A percentile compares a stretch with the other conserved stretches of the same genome.
Evolutionary conservation across 2,888 invertebrate genomes (phyloP).

Genomic region (Eudasyphora cyanicolor): DNA sequence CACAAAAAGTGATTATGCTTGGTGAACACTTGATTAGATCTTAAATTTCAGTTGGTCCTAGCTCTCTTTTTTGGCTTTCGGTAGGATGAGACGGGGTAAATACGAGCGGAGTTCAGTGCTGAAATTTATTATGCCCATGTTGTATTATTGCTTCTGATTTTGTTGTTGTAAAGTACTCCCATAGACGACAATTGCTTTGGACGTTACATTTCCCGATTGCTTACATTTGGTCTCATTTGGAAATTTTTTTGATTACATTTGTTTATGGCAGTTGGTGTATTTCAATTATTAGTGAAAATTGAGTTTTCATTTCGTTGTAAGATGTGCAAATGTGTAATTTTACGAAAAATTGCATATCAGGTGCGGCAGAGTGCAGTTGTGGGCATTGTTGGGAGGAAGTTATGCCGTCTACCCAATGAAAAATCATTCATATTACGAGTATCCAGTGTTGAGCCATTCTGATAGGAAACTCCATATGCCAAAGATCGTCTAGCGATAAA

Average conservation of each 20-base stretch:
- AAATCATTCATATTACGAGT: too few species aligned
- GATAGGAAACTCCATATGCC: too few species aligned
- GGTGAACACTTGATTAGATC: conserved; percentile 66
- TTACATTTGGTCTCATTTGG: neutral
- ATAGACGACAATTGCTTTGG: conserved; percentile 37
- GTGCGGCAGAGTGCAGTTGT: too few species aligned
- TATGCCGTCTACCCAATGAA: too few species aligned
- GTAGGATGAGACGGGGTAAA: conserved; percentile 28
- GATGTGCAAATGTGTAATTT: neutral
- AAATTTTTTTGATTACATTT: conserved; percentile 46
- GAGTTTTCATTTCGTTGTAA: neutral
- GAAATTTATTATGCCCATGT: neutral
- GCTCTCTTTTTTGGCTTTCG: conserved; percentile 42
- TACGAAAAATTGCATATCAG: too few species aligned
- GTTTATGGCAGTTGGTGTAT: neutral
- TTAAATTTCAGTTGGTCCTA: conserved; percentile 64
- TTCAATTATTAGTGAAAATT: neutral
- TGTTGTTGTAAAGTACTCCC: neutral
- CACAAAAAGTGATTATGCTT: conserved; percentile 60
- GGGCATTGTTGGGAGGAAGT: too few species aligned
- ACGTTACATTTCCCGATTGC: conserved; percentile 49
- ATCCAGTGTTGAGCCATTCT: too few species aligned
- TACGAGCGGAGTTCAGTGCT: neutral
- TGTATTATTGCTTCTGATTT: conserved; percentile 1
- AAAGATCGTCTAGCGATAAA: too few species aligned